Base-by-base conservation (phyloP, 2,113 vertebrate species). In the Gasterosteus aculeatus region DNA sequence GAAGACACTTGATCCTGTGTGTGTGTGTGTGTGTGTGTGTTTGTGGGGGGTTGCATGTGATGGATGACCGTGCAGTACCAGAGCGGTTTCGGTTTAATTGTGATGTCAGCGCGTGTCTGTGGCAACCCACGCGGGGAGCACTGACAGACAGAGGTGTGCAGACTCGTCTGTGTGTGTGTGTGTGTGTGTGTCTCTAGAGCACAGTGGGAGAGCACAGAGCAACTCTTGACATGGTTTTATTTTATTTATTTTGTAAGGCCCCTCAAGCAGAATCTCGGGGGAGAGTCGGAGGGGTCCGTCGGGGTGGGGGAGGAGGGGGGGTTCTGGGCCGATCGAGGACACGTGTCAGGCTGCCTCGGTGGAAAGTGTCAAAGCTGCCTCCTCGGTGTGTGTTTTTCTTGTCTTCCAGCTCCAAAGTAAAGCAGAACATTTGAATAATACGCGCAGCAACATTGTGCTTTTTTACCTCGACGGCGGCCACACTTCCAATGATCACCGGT, bases 41-140 rank as follows among this genome's bases (percentile, higher is more conserved):
- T 58, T 33, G 26, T 35, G 64, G 64, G 31, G 31, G 31, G 14
- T 57, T 56, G 38, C 51, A 56, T 89, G 89, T 91, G 91, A 93
- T 92, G 91, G 92, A 93, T 92, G 91, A 91, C 89, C 83, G 77
- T 85, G 88, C 74, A 67, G 76, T n/a, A 66, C 63, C 6, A 39
- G 74, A 83, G 81, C 71, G 81, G 81, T 82, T 84, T 88, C 18
- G 39, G 39, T 89, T 86, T 93, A 91, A 92, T 91, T 92, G 90
- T 91, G 85, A 89, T 92, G 90, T 91, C 90, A 91, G 79, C 12
- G 76, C 78, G 39, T 87, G 82, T 92, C 89, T 85, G 47, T 73
- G 83, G 80, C 83, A 79, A 83, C 75, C 87, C 84, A 57, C 8
- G 46, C 18, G 63, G 79, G 81, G 84, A 82, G 85, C 19, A 11